Conservation (phyloP, 1,140 invertebrate genomes). For the Babylonia areolata region DNA sequence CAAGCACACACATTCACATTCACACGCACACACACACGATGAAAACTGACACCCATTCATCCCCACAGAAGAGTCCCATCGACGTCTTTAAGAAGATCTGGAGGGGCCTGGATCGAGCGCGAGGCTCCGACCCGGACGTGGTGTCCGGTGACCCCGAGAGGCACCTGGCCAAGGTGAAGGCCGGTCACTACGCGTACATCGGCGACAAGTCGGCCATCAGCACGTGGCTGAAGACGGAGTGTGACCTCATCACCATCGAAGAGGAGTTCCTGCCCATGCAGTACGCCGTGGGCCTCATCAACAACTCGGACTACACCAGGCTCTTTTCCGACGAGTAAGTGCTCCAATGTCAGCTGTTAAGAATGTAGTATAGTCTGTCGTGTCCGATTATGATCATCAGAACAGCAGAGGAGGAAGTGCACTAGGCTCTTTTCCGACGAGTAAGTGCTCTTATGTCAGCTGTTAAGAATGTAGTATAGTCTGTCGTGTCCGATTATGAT, state of each 20-base stretch:
- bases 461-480: not conserved
- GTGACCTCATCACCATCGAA: conserved; percentile 53
- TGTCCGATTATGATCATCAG: no score
- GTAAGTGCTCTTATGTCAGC: conserved; percentile 60
- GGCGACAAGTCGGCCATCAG: conserved; percentile 55
- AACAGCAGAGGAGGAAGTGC: no score
- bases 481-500: no score
- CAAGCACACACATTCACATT: no score
- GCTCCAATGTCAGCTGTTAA: no score
- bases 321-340: conserved; percentile 61
- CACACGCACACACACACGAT: no score
- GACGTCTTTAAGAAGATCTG: conserved; percentile 46
- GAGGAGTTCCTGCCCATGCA: conserved; percentile 61
- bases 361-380: not conserved
- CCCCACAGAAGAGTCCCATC: conserved; percentile 32
- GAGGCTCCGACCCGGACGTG: conserved; percentile 44
- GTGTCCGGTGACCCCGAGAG: conserved; percentile 36
- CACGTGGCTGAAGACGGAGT: conserved; percentile 45
- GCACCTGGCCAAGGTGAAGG: conserved; percentile 52
- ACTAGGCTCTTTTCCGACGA: conserved; percentile 53
- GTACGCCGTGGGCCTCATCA: conserved; percentile 58
- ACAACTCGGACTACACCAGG: conserved; percentile 56
- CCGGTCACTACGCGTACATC: conserved; percentile 56
- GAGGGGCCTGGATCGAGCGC: conserved; percentile 50
- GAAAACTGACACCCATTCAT: no score